Base-by-base conservation (phyloP, 2,888 invertebrate genomes). In the Lepidochrysops patricia region DNA sequence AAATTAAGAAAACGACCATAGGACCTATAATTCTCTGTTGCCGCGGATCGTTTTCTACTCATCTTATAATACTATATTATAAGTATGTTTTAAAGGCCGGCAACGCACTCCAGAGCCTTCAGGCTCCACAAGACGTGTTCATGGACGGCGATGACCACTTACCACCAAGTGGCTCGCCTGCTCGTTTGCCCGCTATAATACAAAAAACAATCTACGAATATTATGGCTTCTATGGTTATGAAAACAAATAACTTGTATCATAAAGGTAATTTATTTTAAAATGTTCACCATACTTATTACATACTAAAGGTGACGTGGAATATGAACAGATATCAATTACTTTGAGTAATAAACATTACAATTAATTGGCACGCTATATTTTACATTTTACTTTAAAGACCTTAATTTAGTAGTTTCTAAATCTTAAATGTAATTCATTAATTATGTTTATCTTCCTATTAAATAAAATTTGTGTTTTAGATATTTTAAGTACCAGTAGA, bases 321-420 rank as follows among this genome's bases (percentile, higher is more conserved):
- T 29, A 32, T 12, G 12, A 19, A 54, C 54, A 26, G 32, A 54
- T 29, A 32, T 49, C 19, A 49, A 23, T 32, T 54, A 29, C 54
- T 29, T 54, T 54, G 12, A 54, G 29, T 29, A 29, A 15, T 27
- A 54, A 29, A 32, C 32, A 29, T 54, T 29, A 54, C 27, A 54
- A 19, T 54, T 54, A 32, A 29, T 54, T 54, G 32, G 54, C 54
- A 54, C 54, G 32, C 27, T 7, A 52, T 52, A 27, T 52, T 26
- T 54, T 27, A 52, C 50, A 50, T 26, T 50, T n/a, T 13, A 26
- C 5, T 50, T 5, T 50, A 26, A 26, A 26, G 50, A n/a, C 13
- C 50, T 50, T 50, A 50, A 26, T 26, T 37, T 26, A 50, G 25
- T 26, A 5, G 1, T n/a, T 26, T 50, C 13, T 26, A n/a, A 26